These are phyloP conservation scores for Drosophila yakuba DNA, from an alignment of 1,140 invertebrate genomes.

Conservation along the genomic window DNA sequence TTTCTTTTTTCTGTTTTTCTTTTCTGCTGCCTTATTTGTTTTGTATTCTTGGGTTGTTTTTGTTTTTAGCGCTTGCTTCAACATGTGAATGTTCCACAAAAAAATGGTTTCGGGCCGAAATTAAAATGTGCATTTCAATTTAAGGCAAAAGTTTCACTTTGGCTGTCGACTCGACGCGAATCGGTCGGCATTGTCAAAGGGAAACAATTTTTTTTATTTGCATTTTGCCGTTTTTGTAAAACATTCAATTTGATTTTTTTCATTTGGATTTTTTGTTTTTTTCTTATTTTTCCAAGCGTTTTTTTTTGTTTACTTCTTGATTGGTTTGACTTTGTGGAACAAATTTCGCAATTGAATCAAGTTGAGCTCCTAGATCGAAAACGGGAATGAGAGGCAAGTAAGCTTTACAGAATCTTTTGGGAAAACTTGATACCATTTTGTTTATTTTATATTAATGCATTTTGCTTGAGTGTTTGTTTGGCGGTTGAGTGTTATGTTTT, in stretches of 20 bases:
- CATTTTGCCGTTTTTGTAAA: slow-evolving; percentile 77
- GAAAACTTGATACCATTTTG: slow-evolving; percentile 84
- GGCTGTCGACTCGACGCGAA: slow-evolving; percentile 35
- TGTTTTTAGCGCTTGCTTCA: slow-evolving; percentile 82
- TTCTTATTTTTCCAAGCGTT: slow-evolving; percentile 38
- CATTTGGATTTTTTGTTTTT: slow-evolving; percentile 26
- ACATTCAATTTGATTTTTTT: slow-evolving; percentile 71
- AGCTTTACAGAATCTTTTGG: slow-evolving; percentile 84
- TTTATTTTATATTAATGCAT: slow-evolving; percentile 56
- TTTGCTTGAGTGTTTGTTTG: slow-evolving; percentile 52
- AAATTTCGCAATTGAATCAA: slow-evolving; percentile 85
- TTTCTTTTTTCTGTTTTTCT: slow-evolving; percentile 35
- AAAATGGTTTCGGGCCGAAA: slow-evolving; percentile 65
- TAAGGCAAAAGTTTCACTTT: slow-evolving; percentile 66
- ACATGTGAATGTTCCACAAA: slow-evolving; percentile 85
- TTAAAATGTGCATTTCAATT: slow-evolving; percentile 78
- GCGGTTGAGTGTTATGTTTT: slow-evolving; percentile 56
- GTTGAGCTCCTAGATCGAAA: slow-evolving; percentile 85
- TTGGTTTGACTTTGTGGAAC: slow-evolving; percentile 78
- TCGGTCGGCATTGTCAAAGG: slow-evolving; percentile 53
- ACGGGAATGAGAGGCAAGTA: slow-evolving; percentile 85
- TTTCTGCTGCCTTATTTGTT: slow-evolving; percentile 35
- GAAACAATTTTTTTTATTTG: slow-evolving; percentile 58
- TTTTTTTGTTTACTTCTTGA: slow-evolving; percentile 48
- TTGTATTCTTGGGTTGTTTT: slow-evolving; percentile 37